Evolutionary conservation across 2,797 vertebrate genomes (phyloP).

Genomic region (Lacerta viridis): DNA sequence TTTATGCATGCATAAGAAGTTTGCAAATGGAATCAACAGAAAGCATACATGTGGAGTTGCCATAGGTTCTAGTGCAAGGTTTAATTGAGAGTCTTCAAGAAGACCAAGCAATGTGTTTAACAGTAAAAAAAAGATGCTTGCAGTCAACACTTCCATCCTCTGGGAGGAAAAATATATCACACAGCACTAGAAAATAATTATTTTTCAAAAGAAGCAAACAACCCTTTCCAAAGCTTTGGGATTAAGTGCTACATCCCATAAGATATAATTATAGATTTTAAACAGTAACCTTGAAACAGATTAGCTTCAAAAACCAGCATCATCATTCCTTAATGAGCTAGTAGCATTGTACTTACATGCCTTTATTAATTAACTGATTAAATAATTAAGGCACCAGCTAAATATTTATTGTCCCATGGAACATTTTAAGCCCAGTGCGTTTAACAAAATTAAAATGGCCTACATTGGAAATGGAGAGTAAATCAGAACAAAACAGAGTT

Average conservation of each 20-base stretch:
- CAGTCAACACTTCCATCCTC: slow-evolving; percentile 10
- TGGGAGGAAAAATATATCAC: slow-evolving; percentile 41
- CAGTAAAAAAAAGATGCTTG: slow-evolving; percentile 21
- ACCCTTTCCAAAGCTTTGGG: slow-evolving; percentile 20
- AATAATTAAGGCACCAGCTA: slow-evolving; percentile 60
- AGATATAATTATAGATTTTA: slow-evolving; percentile 56
- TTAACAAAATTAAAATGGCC: slow-evolving; percentile 38
- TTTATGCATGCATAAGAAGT: background rate
- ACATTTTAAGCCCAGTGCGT: background rate
- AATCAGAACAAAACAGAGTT: background rate
- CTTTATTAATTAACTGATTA: slow-evolving; percentile 42
- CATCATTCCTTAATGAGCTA: slow-evolving; percentile 19
- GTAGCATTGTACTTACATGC: slow-evolving; percentile 15
- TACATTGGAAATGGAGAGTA: slow-evolving; percentile 14
- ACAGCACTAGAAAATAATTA: slow-evolving; percentile 31
- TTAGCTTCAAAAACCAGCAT: slow-evolving; percentile 53
- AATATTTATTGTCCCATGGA: slow-evolving; percentile 36
- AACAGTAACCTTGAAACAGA: slow-evolving; percentile 48
- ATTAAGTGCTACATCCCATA: slow-evolving; percentile 45
- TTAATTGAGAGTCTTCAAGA: background rate
- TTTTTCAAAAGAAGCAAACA: slow-evolving; percentile 45
- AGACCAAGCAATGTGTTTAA: background rate
- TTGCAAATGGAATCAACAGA: background rate
- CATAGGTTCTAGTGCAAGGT: background rate
- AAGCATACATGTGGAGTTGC: background rate